Conservation (phyloP, 2,113 vertebrate genomes). For the Dolichallabes microphthalmus region DNA sequence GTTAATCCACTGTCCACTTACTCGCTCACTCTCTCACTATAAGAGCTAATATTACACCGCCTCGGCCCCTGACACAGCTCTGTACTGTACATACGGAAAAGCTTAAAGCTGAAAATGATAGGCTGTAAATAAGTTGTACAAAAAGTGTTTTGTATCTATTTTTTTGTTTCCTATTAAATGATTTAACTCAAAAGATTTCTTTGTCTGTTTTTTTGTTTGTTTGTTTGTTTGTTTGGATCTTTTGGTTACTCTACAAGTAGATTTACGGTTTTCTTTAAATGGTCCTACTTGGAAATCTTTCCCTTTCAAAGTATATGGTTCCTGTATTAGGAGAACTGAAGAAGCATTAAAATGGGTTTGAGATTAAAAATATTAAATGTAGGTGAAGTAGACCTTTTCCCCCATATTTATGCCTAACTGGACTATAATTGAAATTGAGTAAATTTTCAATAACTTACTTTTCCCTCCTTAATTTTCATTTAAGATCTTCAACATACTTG, state of each 20-base stretch:
- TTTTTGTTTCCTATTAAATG: conserved; percentile 76
- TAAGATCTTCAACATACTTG: too few species aligned
- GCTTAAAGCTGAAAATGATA: conserved; percentile 6
- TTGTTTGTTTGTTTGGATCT: not conserved
- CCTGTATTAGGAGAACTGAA: not conserved
- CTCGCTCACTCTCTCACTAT: not conserved
- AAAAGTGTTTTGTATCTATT: conserved; percentile 61
- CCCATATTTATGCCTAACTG: too few species aligned
- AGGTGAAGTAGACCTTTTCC: too few species aligned
- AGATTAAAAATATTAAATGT: not conserved
- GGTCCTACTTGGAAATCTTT: not conserved
- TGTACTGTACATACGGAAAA: not conserved
- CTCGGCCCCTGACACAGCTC: conserved; percentile 1
- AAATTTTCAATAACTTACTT: too few species aligned
- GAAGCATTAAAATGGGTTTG: not conserved
- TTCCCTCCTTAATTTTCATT: too few species aligned
- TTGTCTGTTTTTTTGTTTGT: not conserved
- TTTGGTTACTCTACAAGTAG: not conserved
- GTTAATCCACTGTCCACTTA: not conserved
- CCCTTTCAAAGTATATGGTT: not conserved
- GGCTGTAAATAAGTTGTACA: conserved; percentile 69
- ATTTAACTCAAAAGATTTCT: conserved; percentile 49
- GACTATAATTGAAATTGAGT: too few species aligned
- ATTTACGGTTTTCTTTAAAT: not conserved
- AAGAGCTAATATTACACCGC: not conserved